Evolutionary conservation across 2,888 invertebrate genomes (phyloP).

Genomic region (Euzophera pinguis): DNA sequence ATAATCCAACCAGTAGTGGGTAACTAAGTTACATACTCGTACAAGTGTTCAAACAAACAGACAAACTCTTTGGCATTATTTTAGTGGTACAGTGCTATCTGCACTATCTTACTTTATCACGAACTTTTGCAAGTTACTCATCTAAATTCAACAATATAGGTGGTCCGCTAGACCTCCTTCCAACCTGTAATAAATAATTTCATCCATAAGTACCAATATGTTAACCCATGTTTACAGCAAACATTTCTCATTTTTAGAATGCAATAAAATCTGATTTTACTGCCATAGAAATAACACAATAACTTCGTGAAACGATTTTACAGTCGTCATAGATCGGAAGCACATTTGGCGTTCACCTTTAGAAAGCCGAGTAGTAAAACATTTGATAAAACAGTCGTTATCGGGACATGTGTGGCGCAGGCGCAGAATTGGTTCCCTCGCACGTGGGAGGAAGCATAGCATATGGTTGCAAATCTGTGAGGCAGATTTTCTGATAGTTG

Average conservation of each 20-base stretch:
- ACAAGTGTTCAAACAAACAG: no score
- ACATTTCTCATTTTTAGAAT: slow-evolving; percentile 31
- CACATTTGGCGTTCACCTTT: slow-evolving; percentile 68
- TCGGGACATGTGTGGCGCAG: slow-evolving; percentile 58
- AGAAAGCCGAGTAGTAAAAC: slow-evolving; percentile 69
- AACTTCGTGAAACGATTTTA: slow-evolving; percentile 18
- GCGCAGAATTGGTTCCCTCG: slow-evolving; percentile 41
- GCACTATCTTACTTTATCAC: no score
- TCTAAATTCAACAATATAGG: not conserved
- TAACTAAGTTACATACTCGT: no score
- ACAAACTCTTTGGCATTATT: no score
- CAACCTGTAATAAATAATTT: not conserved
- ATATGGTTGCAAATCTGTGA: slow-evolving; percentile 66
- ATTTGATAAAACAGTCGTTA: slow-evolving; percentile 65
- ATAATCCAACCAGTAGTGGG: no score
- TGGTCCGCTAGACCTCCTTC: not conserved
- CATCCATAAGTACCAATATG: not conserved
- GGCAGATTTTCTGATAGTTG: slow-evolving; percentile 55
- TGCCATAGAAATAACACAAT: slow-evolving; percentile 11
- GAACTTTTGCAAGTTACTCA: no score
- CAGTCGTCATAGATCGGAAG: slow-evolving; percentile 37
- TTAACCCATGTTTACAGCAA: not conserved
- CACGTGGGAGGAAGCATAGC: slow-evolving; percentile 60
- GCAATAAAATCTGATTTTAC: slow-evolving; percentile 37
- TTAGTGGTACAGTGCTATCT: no score